Evolutionary conservation across 1,140 invertebrate species (phyloP).

Genomic region (Anastrepha obliqua): DNA sequence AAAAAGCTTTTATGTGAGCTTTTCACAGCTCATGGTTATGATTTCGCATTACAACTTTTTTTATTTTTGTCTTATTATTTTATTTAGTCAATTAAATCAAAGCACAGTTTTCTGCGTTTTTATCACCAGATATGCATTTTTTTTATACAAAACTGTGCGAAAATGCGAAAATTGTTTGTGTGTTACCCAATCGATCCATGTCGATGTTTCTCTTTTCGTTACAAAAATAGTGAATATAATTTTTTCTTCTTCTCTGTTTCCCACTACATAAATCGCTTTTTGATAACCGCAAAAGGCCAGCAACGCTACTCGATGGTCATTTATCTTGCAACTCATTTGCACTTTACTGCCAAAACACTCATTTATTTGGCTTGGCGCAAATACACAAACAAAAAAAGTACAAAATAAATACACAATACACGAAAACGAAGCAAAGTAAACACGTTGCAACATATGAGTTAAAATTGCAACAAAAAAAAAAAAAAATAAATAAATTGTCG

Average conservation of each 20-base stretch:
- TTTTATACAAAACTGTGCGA: too few species aligned
- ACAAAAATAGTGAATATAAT: too few species aligned
- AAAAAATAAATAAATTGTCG: conserved; percentile 41
- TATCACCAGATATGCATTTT: too few species aligned
- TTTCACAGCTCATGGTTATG: too few species aligned
- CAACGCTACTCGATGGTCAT: background rate
- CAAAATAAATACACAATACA: background rate
- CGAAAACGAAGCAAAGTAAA: conserved; percentile 6
- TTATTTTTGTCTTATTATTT: too few species aligned
- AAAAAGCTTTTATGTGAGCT: too few species aligned
- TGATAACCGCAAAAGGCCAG: background rate
- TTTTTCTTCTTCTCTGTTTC: background rate
- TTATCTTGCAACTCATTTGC: conserved; percentile 47
- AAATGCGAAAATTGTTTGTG: too few species aligned
- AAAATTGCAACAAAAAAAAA: background rate
- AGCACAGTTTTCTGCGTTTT: too few species aligned
- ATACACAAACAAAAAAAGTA: background rate
- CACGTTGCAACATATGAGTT: conserved; percentile 14
- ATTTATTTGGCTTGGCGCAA: conserved; percentile 30
- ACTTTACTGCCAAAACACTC: conserved; percentile 26
- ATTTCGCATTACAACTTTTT: too few species aligned
- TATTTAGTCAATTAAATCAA: too few species aligned
- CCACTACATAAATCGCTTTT: conserved; percentile 2
- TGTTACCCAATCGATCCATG: too few species aligned
- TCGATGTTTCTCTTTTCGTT: too few species aligned